Conservation (phyloP, 2,113 vertebrate species). For the Malaclemys terrapin region DNA sequence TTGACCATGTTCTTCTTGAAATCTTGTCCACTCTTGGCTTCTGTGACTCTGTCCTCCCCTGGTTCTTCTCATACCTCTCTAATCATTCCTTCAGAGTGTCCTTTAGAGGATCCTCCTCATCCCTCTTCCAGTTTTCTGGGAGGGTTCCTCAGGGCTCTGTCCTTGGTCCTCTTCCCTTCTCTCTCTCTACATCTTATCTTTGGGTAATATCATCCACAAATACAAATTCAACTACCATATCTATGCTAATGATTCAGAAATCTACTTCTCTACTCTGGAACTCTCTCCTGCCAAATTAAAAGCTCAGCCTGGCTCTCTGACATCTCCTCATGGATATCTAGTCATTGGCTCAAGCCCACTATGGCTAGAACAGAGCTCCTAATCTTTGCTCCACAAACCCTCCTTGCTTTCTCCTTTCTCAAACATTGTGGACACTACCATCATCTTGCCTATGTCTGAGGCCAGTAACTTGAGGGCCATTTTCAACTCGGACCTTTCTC, state of each 20-base stretch:
- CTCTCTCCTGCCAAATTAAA: not conserved
- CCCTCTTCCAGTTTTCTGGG: not conserved
- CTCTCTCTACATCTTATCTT: not conserved
- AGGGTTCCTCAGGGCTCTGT: not conserved
- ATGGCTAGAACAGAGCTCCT: not conserved
- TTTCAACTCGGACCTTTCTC: not conserved
- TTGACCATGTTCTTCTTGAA: not conserved
- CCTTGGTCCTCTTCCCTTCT: not conserved
- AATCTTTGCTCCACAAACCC: not conserved
- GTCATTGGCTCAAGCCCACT: not conserved
- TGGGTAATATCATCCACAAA: not conserved
- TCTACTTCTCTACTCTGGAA: not conserved
- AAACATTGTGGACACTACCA: not conserved
- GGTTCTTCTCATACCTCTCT: not conserved
- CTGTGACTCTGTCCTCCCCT: too few relatives aligned
- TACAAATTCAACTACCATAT: not conserved
- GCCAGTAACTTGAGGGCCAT: not conserved
- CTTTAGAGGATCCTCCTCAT: not conserved
- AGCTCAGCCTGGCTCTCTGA: not conserved
- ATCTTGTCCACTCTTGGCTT: not conserved
- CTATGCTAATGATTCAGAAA: not conserved
- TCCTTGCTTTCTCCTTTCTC: not conserved
- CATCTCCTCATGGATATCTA: not conserved
- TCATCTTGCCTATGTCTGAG: not conserved
- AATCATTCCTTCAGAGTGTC: not conserved